Evolutionary conservation across 2,113 vertebrate genomes (phyloP), one percentile per base, ranked within the genome.

Genomic region (Rostratula benghalensis): DNA sequence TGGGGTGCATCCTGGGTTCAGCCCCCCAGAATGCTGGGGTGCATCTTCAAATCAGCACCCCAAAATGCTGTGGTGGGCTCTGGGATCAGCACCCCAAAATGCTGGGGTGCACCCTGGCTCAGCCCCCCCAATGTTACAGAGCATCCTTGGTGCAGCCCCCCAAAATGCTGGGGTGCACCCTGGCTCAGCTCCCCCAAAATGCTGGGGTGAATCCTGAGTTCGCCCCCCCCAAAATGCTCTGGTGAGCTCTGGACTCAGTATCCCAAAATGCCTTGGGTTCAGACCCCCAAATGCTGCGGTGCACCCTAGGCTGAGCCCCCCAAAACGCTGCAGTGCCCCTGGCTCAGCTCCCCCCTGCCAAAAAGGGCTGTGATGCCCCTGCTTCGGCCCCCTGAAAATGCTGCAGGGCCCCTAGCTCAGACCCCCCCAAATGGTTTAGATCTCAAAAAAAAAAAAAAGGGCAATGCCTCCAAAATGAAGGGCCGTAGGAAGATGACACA

Each of bases 141-240:
- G 46, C 5, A 7, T 13, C 7, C 8, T 20, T 11, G 27, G 35
- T 9, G 2, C 50, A 71, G 35, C 6, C 6, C 17, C 56, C 9
- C 30, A 7, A 6, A 45, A 43, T 25, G 31, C 17, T n/a, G 12
- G 0, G 2, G 23, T 60, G 33, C 2, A 6, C 28, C 56, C 11
- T 33, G 37, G 20, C 6, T 67, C 41, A 67, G 21, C 6, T 22
- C 15, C 27, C n/a, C 20, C 15, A 25, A 27, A n/a, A 27, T 22
- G 11, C 17, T 27, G 17, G 1, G 6, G 22, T 18, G n/a, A 1
- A 6, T 15, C 5, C 13, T 15, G 7, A 17, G 9, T 2, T 54
- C 12, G 16, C 13, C 2, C 30, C 45, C 45, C 27, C 21, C n/a
- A 4, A 27, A 45, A 33, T 33, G 20, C 64, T 21, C 24, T 0